Base-by-base conservation (phyloP, 1,140 invertebrate genomes). In the Neotoxoptera formosana region DNA sequence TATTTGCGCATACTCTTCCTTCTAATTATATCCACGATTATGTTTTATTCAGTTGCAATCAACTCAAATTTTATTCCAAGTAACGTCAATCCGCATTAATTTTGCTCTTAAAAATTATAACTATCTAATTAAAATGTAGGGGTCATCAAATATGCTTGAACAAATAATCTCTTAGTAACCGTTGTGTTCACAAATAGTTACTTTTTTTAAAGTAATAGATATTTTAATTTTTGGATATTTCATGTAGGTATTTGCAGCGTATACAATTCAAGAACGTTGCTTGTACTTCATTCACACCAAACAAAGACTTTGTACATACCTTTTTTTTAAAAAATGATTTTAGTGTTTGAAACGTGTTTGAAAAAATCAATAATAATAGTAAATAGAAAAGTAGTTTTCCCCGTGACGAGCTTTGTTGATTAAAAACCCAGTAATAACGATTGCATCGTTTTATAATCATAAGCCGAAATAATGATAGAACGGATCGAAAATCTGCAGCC, bases 391-490 rank as follows among this genome's bases (percentile, higher is more conserved):
- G 84, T 87, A 30, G 45, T n/a, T 48, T 48, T 87, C 47, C 20
- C 20, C 47, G 8, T 87, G 84, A 88, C 47, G 4, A 48, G n/a
- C 47, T 34, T 88, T 45, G 30, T 88, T 88, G 47, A 88, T 34
- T 88, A 88, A 88, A 88, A 88, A 48, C 86, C 86, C 20, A 51
- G 17, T 47, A n/a, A 51, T 34, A 89, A 56, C 23, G 51, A 41
- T 56, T 56, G 47, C 67, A 45, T 91, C 90, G 90, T 76, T 41
- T 90, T 14, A 90, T 90, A 90, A 90, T 60, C 90, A 41, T 91
- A 67, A 60, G 76, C 90, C 36, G 90, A 91, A 67, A 91, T 91
- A 67, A 91, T 91, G 36, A 91, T 67, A 91, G 17, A 67, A 56
- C 6, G 56, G 67, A 25, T 30, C 36, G 41, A 34, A 91, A 91